Conservation (phyloP, 2,113 vertebrate genomes). For the Daubentonia madagascariensis region DNA sequence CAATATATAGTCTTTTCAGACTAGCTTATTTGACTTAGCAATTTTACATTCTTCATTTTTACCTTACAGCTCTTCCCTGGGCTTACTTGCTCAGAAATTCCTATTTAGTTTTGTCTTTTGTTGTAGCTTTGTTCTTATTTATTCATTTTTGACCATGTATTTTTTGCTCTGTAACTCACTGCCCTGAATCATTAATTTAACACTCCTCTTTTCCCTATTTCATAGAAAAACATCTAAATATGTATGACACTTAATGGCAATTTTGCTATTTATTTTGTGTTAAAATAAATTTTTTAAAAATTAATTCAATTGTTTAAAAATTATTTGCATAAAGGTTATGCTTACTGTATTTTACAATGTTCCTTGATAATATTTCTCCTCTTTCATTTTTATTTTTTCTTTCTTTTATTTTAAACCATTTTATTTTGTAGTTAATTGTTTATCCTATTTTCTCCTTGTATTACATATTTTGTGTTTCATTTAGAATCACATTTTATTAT, state of each 20-base stretch:
- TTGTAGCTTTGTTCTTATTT: not conserved
- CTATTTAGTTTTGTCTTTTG: not conserved
- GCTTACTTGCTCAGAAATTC: not conserved
- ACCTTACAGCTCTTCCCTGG: not conserved
- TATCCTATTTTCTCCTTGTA: not conserved
- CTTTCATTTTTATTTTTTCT: not conserved
- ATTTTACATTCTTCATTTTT: not conserved
- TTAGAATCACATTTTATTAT: not conserved
- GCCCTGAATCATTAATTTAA: not conserved
- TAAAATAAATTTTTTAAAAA: not conserved
- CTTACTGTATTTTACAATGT: not conserved
- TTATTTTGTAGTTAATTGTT: not conserved
- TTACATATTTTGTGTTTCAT: not conserved
- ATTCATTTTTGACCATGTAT: not conserved
- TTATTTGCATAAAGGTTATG: not conserved
- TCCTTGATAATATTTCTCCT: not conserved
- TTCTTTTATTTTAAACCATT: not conserved
- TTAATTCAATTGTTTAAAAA: not conserved
- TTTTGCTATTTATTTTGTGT: not conserved
- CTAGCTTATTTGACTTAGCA: not conserved
- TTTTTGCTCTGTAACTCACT: not conserved
- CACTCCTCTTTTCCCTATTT: not conserved
- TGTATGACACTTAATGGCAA: not conserved
- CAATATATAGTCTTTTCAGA: not conserved
- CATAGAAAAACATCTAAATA: not conserved